A percentile compares a stretch with the other conserved stretches of the same genome.
phyloP scores from a whole-genome alignment of 2,113 vertebrate species.

The Siniperca chuatsi region DNA sequence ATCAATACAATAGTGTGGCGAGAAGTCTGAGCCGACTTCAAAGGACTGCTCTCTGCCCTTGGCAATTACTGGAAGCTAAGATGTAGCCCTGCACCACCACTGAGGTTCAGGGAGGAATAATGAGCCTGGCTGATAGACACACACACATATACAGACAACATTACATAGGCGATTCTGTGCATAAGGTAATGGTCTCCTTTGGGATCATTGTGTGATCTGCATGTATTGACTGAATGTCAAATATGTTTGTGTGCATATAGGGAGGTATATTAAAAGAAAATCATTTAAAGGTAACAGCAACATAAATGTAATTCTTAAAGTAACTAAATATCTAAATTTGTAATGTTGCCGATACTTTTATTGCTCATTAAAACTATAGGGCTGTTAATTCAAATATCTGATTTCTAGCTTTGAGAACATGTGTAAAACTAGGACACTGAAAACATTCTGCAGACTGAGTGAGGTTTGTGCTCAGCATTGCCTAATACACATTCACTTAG shows the following conservation, averaged over 20 bases:
- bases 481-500: constrained; percentile 23
- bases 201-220: background rate
- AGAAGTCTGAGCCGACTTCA: constrained; percentile 74
- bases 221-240: constrained; percentile 2
- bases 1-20: constrained; percentile 63
- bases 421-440: background rate
- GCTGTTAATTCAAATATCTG: background rate
- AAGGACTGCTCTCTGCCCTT: constrained; percentile 59
- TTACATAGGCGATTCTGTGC: background rate
- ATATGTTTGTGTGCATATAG: background rate
- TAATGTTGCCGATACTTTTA: background rate
- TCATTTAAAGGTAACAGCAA: background rate
- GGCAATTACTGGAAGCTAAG: constrained; percentile 56
- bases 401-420: background rate
- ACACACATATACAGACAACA: constrained; percentile 12
- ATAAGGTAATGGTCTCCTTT: constrained; percentile 13
- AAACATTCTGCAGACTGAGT: constrained; percentile 31
- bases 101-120: constrained; percentile 41
- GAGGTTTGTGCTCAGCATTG: constrained; percentile 2
- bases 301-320: background rate
- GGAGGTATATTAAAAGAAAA: background rate
- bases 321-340: background rate
- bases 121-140: constrained; percentile 51
- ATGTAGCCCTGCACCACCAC: constrained; percentile 40
- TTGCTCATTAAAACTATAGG: constrained; percentile 1